Percentiles rank a stretch among this genome's conserved stretches.
These are phyloP conservation scores for Spatula versicolor DNA, from an alignment of 2,797 vertebrate species.

Conservation along the genomic window DNA sequence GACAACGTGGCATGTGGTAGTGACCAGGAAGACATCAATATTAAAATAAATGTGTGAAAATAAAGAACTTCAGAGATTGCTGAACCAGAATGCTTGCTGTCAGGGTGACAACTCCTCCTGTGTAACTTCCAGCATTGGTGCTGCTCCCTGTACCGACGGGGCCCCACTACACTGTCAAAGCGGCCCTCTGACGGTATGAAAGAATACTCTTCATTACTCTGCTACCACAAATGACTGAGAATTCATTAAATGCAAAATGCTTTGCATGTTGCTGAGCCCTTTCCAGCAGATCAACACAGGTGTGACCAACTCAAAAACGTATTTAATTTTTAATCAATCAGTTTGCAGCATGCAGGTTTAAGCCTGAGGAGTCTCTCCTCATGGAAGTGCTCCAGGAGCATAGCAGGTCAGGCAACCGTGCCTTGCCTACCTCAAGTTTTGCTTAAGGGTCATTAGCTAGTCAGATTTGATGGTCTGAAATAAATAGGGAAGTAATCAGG, in stretches of 20 bases:
- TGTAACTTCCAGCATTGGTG: neutral
- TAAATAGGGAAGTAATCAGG: neutral
- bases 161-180: neutral
- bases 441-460: neutral
- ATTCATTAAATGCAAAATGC: neutral
- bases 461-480: neutral
- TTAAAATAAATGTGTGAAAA: neutral
- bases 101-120: neutral
- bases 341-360: neutral
- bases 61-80: neutral
- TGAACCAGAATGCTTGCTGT: neutral
- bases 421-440: neutral
- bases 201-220: neutral
- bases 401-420: neutral
- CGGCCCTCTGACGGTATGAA: neutral
- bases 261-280: neutral
- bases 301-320: neutral
- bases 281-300: neutral
- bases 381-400: fast-evolving
- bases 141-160: neutral
- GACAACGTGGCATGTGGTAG: fast-evolving
- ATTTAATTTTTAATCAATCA: neutral
- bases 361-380: neutral
- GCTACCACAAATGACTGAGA: neutral
- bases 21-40: fast-evolving